Evolutionary conservation across 2,888 invertebrate genomes (phyloP).

Genomic region (Noctua pronuba): DNA sequence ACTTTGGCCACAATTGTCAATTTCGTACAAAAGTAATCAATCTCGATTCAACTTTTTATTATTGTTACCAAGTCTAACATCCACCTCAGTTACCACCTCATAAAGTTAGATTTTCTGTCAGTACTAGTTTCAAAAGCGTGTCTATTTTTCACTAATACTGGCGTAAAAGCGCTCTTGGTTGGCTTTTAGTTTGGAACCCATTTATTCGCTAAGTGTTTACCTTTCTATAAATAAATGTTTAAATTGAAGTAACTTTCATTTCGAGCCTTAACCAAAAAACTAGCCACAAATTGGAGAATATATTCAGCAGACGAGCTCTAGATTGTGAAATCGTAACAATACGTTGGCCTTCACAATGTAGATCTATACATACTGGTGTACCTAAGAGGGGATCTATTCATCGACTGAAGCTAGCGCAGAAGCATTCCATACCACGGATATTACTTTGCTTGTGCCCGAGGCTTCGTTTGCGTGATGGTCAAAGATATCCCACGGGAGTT

Average conservation of each 20-base stretch:
- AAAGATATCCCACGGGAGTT: not conserved
- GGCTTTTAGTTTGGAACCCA: constrained; percentile 18
- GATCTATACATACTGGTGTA: constrained; percentile 7
- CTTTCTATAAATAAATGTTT: constrained; percentile 20
- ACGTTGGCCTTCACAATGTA: constrained; percentile 39
- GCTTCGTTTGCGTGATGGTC: not conserved
- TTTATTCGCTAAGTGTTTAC: constrained; percentile 4
- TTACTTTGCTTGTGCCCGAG: not conserved
- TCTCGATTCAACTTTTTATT: constrained; percentile 15
- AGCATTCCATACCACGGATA: not conserved
- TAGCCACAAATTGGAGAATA: constrained; percentile 15
- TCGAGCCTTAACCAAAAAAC: not conserved
- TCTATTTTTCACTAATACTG: not conserved
- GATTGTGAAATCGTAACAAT: constrained; percentile 42
- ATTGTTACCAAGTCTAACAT: not conserved
- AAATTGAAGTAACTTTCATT: constrained; percentile 9
- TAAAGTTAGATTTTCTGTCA: not conserved
- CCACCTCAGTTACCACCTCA: not conserved
- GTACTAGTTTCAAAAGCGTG: not conserved
- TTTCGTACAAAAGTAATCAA: constrained; percentile 28
- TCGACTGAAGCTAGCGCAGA: constrained; percentile 21
- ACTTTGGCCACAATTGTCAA: constrained; percentile 28
- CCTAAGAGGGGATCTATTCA: constrained; percentile 42
- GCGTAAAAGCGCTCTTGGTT: not conserved
- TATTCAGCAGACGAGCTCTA: constrained; percentile 26